phyloP scores from a whole-genome alignment of 2,888 invertebrate genomes.

The Steinernema carpocapsae region DNA sequence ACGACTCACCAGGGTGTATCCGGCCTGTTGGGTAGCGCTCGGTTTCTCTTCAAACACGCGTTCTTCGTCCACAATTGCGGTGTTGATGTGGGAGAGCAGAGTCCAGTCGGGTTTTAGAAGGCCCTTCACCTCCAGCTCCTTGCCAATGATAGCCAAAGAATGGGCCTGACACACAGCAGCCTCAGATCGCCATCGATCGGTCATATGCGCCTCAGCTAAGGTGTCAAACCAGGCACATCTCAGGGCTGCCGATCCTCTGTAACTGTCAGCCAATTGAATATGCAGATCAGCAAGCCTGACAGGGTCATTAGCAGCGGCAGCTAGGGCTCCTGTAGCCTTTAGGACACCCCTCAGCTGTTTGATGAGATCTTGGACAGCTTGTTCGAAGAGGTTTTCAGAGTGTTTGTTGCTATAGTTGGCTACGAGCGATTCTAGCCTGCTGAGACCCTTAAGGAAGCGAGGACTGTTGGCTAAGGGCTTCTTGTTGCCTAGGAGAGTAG shows the following conservation, averaged over 20 bases:
- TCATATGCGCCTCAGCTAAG: constrained; percentile 79
- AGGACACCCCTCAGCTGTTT: constrained; percentile 90
- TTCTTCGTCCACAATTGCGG: constrained; percentile 51
- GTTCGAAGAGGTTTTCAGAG: constrained; percentile 51
- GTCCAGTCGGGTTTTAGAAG: constrained; percentile 58
- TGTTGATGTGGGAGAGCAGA: constrained; percentile 59
- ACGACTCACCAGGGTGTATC: constrained; percentile 60
- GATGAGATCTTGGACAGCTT: constrained; percentile 81
- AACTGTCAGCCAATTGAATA: constrained; percentile 71
- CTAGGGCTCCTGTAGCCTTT: constrained; percentile 90
- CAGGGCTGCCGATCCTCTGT: constrained; percentile 86
- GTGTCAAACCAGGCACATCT: constrained; percentile 84
- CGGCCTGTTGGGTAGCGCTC: constrained; percentile 57
- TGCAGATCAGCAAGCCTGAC: constrained; percentile 76
- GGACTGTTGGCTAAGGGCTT: constrained; percentile 77
- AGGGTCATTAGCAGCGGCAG: constrained; percentile 86
- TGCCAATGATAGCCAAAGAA: constrained; percentile 91
- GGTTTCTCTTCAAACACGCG: constrained; percentile 47
- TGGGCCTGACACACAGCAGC: constrained; percentile 93
- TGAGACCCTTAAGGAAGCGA: constrained; percentile 90
- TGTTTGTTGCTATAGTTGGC: constrained; percentile 38
- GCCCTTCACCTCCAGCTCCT: constrained; percentile 79
- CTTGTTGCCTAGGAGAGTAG: constrained; percentile 87
- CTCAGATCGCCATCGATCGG: constrained; percentile 80
- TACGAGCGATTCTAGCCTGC: constrained; percentile 70